Evolutionary conservation across 1,140 invertebrate genomes (phyloP).

Genomic region (Coenobita brevimanus): DNA sequence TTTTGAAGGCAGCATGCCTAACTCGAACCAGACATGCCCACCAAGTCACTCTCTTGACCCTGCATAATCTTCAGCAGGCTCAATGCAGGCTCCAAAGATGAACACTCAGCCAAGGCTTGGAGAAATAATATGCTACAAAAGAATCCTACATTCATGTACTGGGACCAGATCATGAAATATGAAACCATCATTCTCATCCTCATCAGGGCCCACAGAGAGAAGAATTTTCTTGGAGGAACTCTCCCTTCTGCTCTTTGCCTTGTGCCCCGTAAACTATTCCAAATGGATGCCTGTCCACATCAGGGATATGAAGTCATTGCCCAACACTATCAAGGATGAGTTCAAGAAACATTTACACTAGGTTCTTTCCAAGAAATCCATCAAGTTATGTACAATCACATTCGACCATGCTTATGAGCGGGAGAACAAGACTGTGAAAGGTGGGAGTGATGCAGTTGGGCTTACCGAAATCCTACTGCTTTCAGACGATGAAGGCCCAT

Average conservation of each 20-base stretch:
- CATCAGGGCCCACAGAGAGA: conserved; percentile 46
- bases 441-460: neutral
- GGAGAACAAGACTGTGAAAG: neutral
- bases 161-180: too few species aligned
- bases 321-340: neutral
- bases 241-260: neutral
- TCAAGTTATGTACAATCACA: neutral
- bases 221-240: neutral
- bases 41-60: neutral
- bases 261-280: neutral
- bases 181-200: conserved; percentile 25
- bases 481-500: conserved; percentile 3
- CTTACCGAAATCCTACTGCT: neutral
- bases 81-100: neutral
- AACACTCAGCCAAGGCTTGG: neutral
- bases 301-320: conserved; percentile 24
- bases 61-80: neutral
- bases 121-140: neutral
- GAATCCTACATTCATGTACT: conserved; percentile 33
- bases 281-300: conserved; percentile 8
- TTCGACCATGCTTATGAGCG: neutral
- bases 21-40: conserved; percentile 12
- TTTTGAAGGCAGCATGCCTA: conserved; percentile 2
- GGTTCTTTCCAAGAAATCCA: neutral
- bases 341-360: neutral